Evolutionary conservation across 2,888 invertebrate genomes (phyloP), one percentile per base, ranked within the genome.

Genomic region (Odontocolon sp.): DNA sequence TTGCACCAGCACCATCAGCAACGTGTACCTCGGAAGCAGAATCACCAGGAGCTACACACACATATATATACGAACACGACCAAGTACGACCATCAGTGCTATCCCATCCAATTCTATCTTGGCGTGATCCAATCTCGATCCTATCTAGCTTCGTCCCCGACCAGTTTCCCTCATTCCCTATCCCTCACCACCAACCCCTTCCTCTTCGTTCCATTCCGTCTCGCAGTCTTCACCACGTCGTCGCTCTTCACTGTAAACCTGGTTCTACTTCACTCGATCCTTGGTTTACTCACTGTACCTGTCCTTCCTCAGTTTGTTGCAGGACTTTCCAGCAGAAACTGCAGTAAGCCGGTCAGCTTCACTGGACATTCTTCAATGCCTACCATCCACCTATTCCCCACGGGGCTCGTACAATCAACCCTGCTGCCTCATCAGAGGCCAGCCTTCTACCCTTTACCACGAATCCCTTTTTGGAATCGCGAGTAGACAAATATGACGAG

Each of bases 21-120:
- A 38, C 33, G 38, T 33, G 33, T 31, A 54, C n/a, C 54, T 6
- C 33, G 56, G 3, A 36, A 57, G 56, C 11, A 38, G 38, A 21
- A 16, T 21, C 16, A 54, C 28, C 52, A 28, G 16, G 2, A 21
- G 21, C 18, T 3, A 74, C 38, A 23, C 21, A 67, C 28, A 61
- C 74, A 70, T 69, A 67, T 31, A 70, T 52, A 59, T 42, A 59
- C 33, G 54, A 54, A 61, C 23, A 56, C 45, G 56, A 36, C 57
- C 26, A 71, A 73, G 68, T 69, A 69, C 73, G 38, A 69, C 14
- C 64, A 73, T 77, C 73, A 45, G 52, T 69, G 64, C 73, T 70
- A 76, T 77, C 80, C 82, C 80, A 86, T 85, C 83, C 85, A 81
- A 85, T 85, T 81, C 82, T 82, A 85, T 84, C 82, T 82, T 81